Evolutionary conservation across 2,888 invertebrate genomes (phyloP), one percentile per base, ranked within the genome.

Genomic region (Podotricha telesiphe): DNA sequence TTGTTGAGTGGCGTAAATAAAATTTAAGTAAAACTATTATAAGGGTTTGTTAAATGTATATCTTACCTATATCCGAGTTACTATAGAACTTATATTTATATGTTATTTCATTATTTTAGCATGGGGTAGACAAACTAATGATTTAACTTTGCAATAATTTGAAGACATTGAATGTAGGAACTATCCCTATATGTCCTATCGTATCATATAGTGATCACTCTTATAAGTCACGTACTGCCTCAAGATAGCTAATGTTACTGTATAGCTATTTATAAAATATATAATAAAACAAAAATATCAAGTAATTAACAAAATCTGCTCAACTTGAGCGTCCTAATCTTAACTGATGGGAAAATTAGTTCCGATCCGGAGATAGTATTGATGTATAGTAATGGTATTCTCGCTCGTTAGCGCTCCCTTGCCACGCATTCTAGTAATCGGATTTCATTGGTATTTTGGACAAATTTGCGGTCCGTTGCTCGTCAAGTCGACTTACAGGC

Each of bases 391-490:
- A 88, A 89, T 86, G 79, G 85, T 82, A 83, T 84, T 85, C 84
- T 76, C 75, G 81, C 83, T 88, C 86, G 90, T 91, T 89, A 89
- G 85, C 84, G 80, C 81, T 84, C 84, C 82, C 82, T 82, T 79
- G 80, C 82, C 80, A 80, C 82, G 77, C 82, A 83, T 80, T 84
- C 81, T 80, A 82, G 86, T 91, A 89, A 91, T 91, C 88, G 85
- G 87, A 89, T 89, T 89, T 86, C 89, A 87, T 84, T 85, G 86
- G 82, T 86, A 86, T 86, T 87, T 87, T 86, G 88, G 86, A 88
- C 88, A 88, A 90, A 91, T 91, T 91, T 91, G 89, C 89, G 89
- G 90, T 87, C 85, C 81, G 86, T 82, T 85, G 85, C 85, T 79
- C 81, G 86, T 82, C 85, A 85, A 84, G 79, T 84, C 82, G 56